These are phyloP conservation scores for Incurvaria masculella DNA, from an alignment of 2,888 invertebrate species.

Conservation along the genomic window DNA sequence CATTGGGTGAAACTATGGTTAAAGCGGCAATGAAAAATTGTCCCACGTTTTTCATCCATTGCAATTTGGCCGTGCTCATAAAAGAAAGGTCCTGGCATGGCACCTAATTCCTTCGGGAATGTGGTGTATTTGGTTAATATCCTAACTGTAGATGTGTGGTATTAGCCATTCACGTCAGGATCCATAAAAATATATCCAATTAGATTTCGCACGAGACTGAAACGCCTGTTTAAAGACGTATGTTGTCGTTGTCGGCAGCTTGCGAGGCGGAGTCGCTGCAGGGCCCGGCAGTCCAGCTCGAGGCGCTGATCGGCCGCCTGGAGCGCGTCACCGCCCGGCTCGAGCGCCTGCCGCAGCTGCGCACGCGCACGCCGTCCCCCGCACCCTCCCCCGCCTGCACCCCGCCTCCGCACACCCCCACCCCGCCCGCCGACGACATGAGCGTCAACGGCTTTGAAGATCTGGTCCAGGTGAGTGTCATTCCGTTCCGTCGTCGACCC, in stretches of 20 bases:
- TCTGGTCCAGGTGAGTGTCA: slow-evolving; percentile 51
- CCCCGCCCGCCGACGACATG: slow-evolving; percentile 53
- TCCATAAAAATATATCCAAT: too few relatives aligned
- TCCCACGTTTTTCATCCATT: too few relatives aligned
- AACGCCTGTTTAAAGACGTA: too few relatives aligned
- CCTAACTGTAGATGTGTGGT: too few relatives aligned
- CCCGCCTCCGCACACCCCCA: slow-evolving; percentile 23
- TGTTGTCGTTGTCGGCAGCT: slow-evolving; percentile 33
- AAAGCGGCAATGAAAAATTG: too few relatives aligned
- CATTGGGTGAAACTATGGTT: too few relatives aligned
- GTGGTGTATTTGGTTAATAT: too few relatives aligned
- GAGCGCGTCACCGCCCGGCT: slow-evolving; percentile 72
- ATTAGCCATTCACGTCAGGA: too few relatives aligned
- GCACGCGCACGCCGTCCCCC: slow-evolving; percentile 28
- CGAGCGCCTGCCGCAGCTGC: slow-evolving; percentile 53
- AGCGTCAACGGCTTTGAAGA: slow-evolving; percentile 74
- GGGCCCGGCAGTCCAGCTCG: slow-evolving; percentile 58
- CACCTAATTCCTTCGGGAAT: too few relatives aligned
- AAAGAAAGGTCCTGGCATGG: too few relatives aligned
- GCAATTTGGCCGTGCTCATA: too few relatives aligned
- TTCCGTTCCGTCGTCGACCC: not conserved
- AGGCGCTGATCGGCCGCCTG: slow-evolving; percentile 67
- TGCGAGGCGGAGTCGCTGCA: slow-evolving; percentile 43
- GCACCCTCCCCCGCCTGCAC: slow-evolving; percentile 33
- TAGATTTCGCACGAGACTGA: too few relatives aligned